Evolutionary conservation across 2,888 invertebrate species (phyloP).

Genomic region (Conomelus anceps): DNA sequence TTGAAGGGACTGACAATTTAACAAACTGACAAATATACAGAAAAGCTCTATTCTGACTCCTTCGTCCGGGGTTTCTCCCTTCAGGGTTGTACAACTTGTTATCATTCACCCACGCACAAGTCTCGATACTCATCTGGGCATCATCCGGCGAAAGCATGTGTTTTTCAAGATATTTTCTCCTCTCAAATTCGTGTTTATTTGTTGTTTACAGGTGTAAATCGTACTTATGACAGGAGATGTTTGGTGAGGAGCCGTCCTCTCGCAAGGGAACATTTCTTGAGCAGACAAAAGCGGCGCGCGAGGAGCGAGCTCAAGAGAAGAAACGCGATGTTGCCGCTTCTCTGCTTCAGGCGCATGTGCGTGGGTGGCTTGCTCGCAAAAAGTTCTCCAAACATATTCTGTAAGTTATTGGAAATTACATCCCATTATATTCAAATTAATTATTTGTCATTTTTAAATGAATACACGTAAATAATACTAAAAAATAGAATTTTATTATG

Average conservation of each 20-base stretch:
- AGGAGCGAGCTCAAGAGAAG: slow-evolving; percentile 81
- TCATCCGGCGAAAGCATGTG: no score
- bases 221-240: neutral
- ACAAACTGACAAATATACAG: no score
- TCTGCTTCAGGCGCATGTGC: slow-evolving; percentile 64
- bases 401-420: slow-evolving; percentile 58
- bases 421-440: neutral
- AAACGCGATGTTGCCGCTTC: slow-evolving; percentile 66
- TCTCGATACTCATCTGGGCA: no score
- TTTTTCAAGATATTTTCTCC: no score
- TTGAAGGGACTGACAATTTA: no score
- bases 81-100: no score
- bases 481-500: no score
- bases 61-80: no score
- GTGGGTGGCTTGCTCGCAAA: slow-evolving; percentile 66
- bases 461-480: neutral
- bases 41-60: no score
- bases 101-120: no score
- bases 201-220: neutral
- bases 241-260: slow-evolving; percentile 46
- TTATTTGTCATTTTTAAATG: neutral
- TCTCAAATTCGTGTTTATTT: no score
- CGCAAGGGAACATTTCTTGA: slow-evolving; percentile 75
- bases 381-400: slow-evolving; percentile 58
- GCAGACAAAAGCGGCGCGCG: slow-evolving; percentile 83